Percentiles rank a stretch among this genome's conserved stretches.
These are phyloP conservation scores for Sebastes steindachneri DNA, from an alignment of 2,797 vertebrate species.

Conservation along the genomic window DNA sequence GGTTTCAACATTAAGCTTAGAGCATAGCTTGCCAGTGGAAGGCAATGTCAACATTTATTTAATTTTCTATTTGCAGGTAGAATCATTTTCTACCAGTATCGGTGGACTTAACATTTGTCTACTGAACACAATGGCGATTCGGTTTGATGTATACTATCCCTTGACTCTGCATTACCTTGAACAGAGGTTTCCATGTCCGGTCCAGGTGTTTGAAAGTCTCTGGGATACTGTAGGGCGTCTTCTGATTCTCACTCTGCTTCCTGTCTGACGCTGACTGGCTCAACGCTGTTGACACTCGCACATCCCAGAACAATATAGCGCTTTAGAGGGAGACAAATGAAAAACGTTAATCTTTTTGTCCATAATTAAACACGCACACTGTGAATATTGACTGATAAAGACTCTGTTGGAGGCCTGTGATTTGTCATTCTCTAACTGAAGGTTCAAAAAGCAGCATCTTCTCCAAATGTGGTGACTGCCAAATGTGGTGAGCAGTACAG, in stretches of 20 bases:
- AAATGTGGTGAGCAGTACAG: background rate
- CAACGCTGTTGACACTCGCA: slow-evolving; percentile 75
- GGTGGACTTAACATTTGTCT: background rate
- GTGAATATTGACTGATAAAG: background rate
- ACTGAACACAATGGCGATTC: background rate
- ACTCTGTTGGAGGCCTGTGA: background rate
- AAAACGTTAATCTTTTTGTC: background rate
- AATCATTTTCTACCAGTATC: background rate
- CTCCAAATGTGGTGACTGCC: background rate
- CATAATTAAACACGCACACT: background rate
- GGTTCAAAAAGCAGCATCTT: background rate
- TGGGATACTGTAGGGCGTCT: slow-evolving; percentile 64
- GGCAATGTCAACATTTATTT: background rate
- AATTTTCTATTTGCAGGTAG: background rate
- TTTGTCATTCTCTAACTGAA: background rate
- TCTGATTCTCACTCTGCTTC: slow-evolving; percentile 73
- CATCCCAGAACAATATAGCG: slow-evolving; percentile 91
- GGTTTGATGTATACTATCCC: background rate
- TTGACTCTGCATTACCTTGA: slow-evolving; percentile 78
- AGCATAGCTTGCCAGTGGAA: background rate
- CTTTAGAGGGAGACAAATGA: slow-evolving; percentile 66
- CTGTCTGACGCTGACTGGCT: slow-evolving; percentile 52
- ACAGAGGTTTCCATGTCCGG: slow-evolving; percentile 90
- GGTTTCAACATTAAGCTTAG: background rate
- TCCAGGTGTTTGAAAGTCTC: slow-evolving; percentile 87